Base-by-base conservation (phyloP, 2,888 invertebrate genomes). In the Drosophila vallismaia region DNA sequence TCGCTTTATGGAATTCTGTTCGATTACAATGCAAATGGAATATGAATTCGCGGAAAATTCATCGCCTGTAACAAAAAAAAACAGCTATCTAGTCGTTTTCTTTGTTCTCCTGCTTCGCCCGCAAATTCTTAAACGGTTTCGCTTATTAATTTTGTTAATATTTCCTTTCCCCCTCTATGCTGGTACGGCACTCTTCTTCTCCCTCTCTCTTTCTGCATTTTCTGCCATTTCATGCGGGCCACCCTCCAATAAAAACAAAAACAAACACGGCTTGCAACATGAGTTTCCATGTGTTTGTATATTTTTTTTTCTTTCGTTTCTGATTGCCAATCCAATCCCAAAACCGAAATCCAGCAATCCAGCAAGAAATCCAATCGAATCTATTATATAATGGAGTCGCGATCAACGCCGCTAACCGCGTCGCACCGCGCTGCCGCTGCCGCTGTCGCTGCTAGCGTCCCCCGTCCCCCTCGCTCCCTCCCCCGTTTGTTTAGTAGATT, bases 331-430 rank as follows among this genome's bases (percentile, higher is more conserved):
- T 81, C 77, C 75, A 74, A 81, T 83, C 67, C 58, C 58, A 56
- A 64, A n/a, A 19, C 19, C 50, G 53, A 48, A 36, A 58, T 71
- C 54, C 53, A 60, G 53, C 31, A 19, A 54, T 8, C 7, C 4
- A 33, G 2, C n/a, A 36, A 36, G n/a, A 68, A 55, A 77, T 82
- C 82, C 84, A 79, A 77, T 77, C 83, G 86, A 86, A 83, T 83
- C 86, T 77, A 86, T 87, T 88, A 88, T 86, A 88, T 86, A 86
- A 86, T 86, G 74, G 74, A 85, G 74, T 74, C 72, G 78, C 77
- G 62, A 60, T 46, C 55, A 42, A 50, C 58, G 48, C 45, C 54
- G 40, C 14, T 3, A 38, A 40, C 40, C 8, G 40, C 28, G n/a
- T n/a, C 60, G 31, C 54, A 60, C 51, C 64, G 48, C 48, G 42